phyloP scores from a whole-genome alignment of 2,113 vertebrate species.

The Otolemur garnettii region DNA sequence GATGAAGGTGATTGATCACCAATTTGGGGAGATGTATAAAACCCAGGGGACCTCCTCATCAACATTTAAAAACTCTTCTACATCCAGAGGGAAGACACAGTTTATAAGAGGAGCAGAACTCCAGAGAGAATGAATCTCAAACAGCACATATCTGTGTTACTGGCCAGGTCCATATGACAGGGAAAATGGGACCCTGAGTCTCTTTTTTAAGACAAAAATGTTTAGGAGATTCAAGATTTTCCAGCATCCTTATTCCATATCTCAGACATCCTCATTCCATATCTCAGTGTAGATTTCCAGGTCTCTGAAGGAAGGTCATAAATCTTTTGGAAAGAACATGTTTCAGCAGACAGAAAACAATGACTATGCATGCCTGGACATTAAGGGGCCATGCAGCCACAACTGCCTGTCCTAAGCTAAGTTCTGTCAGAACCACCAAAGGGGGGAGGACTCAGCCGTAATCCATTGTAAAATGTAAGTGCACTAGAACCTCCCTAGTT shows the following conservation, averaged over 20 bases:
- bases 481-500: too few species aligned
- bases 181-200: background rate
- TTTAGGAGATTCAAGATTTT: background rate
- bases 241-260: too few species aligned
- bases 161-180: too few species aligned
- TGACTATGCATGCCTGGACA: background rate
- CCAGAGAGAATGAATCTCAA: conserved; percentile 27
- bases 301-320: background rate
- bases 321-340: background rate
- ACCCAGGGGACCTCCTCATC: background rate
- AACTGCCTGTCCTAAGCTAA: background rate
- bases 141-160: background rate
- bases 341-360: background rate
- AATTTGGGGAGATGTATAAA: background rate
- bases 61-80: background rate
- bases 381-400: background rate
- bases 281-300: background rate
- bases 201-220: background rate
- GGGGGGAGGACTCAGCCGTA: background rate
- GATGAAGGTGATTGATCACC: background rate
- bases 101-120: background rate
- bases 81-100: background rate
- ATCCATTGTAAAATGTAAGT: background rate
- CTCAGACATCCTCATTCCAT: background rate
- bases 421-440: background rate